These are phyloP conservation scores for Zophobas atratus DNA, from an alignment of 1,140 invertebrate genomes.

Conservation along the genomic window DNA sequence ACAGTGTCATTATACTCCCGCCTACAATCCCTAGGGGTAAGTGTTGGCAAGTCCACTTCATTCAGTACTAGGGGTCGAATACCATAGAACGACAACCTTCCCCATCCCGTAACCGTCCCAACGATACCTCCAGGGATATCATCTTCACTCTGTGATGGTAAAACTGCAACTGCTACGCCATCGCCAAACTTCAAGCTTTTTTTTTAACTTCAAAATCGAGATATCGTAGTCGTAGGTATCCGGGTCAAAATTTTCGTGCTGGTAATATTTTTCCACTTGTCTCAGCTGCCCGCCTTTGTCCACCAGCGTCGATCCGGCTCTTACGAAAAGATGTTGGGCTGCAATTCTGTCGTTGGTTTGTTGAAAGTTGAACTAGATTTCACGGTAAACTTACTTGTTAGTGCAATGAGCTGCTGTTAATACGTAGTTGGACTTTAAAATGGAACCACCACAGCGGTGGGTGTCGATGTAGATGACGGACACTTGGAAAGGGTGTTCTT, in stretches of 20 bases:
- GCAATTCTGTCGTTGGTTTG: background rate
- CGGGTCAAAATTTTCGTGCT: slow-evolving; percentile 23
- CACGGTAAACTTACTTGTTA: too few species aligned
- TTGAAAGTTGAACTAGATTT: too few species aligned
- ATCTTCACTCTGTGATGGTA: background rate
- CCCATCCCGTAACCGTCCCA: slow-evolving; percentile 29
- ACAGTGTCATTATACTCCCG: background rate
- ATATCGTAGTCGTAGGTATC: slow-evolving; percentile 46
- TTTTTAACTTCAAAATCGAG: slow-evolving; percentile 19
- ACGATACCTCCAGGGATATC: background rate
- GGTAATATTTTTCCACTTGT: background rate
- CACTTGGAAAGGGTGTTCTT: too few species aligned
- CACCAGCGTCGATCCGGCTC: slow-evolving; percentile 36
- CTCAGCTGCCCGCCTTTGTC: slow-evolving; percentile 16
- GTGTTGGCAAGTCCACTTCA: slow-evolving; percentile 3
- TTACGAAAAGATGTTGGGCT: slow-evolving; percentile 17
- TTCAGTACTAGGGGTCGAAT: slow-evolving; percentile 15
- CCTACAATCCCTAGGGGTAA: background rate
- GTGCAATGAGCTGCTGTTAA: too few species aligned
- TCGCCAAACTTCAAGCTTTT: background rate
- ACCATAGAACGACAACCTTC: background rate
- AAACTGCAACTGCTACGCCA: slow-evolving; percentile 1
- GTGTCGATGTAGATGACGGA: too few species aligned
- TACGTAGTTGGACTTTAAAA: too few species aligned
- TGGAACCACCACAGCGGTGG: too few species aligned